These are phyloP conservation scores for Cotesia glomerata DNA, from an alignment of 1,140 invertebrate genomes.

Conservation along the genomic window DNA sequence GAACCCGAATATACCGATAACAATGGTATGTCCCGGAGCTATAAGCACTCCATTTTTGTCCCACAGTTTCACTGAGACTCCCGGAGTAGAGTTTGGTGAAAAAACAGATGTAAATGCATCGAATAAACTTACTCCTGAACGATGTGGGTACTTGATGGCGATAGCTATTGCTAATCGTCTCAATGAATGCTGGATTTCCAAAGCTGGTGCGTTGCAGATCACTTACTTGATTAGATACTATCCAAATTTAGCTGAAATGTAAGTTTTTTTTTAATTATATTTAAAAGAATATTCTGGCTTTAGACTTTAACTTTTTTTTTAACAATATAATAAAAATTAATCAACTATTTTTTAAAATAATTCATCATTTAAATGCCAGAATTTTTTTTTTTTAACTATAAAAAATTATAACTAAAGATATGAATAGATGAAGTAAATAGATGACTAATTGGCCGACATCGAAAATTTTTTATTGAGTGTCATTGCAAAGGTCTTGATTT, in stretches of 20 bases:
- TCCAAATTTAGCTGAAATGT: slow-evolving; percentile 69
- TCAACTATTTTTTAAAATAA: too few relatives aligned
- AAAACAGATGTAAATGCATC: slow-evolving; percentile 60
- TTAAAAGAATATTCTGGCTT: slow-evolving; percentile 12
- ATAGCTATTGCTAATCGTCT: slow-evolving; percentile 79
- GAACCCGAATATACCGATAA: slow-evolving; percentile 68
- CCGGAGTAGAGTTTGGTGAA: slow-evolving; percentile 68
- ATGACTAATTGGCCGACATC: too few relatives aligned
- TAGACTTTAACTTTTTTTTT: background rate
- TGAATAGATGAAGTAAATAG: too few relatives aligned
- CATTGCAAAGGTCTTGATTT: too few relatives aligned
- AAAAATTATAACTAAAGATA: too few relatives aligned
- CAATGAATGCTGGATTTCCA: slow-evolving; percentile 77
- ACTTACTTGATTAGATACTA: slow-evolving; percentile 72
- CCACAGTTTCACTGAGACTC: slow-evolving; percentile 72
- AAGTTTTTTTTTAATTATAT: slow-evolving; percentile 44
- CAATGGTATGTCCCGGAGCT: slow-evolving; percentile 80
- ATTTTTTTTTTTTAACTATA: too few relatives aligned
- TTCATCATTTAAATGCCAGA: too few relatives aligned
- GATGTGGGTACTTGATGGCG: slow-evolving; percentile 77
- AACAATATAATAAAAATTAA: too few relatives aligned
- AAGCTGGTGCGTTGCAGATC: slow-evolving; percentile 70
- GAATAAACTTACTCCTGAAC: slow-evolving; percentile 70
- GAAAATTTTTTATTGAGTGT: too few relatives aligned
- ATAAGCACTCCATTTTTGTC: slow-evolving; percentile 75